Evolutionary conservation across 2,797 vertebrate species (phyloP).

Genomic region (Antennarius maculatus): DNA sequence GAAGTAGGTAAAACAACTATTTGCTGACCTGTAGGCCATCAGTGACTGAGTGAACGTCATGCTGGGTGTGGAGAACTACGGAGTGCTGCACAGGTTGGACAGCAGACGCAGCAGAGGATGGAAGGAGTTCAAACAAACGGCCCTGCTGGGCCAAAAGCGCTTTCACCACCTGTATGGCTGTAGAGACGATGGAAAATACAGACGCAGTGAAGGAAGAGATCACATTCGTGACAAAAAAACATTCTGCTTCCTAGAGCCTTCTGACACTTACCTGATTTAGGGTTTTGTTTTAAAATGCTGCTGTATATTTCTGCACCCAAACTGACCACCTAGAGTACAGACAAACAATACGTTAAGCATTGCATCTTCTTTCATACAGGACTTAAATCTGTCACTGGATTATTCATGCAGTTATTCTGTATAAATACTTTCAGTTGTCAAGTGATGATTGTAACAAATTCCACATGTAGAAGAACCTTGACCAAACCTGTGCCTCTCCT

Average conservation of each 20-base stretch:
- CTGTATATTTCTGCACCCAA: constrained; percentile 25
- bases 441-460: not conserved
- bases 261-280: constrained; percentile 28
- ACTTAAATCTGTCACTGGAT: too few relatives aligned
- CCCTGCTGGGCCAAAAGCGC: not conserved
- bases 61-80: not conserved
- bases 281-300: constrained; percentile 36
- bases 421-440: not conserved
- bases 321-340: constrained; percentile 42
- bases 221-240: not conserved
- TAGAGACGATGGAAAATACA: not conserved
- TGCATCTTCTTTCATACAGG: too few relatives aligned
- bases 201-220: not conserved
- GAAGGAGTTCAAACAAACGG: not conserved
- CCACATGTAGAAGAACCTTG: not conserved
- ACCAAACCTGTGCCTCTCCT: constrained; percentile 49
- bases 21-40: constrained; percentile 18
- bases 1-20: not conserved
- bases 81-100: not conserved
- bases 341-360: not conserved
- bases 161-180: constrained; percentile 26
- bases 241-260: too few relatives aligned
- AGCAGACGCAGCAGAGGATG: not conserved
- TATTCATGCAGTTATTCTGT: too few relatives aligned
- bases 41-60: rapidly evolving